These are phyloP conservation scores for Daboia siamensis DNA, from an alignment of 2,113 vertebrate genomes.

Conservation along the genomic window DNA sequence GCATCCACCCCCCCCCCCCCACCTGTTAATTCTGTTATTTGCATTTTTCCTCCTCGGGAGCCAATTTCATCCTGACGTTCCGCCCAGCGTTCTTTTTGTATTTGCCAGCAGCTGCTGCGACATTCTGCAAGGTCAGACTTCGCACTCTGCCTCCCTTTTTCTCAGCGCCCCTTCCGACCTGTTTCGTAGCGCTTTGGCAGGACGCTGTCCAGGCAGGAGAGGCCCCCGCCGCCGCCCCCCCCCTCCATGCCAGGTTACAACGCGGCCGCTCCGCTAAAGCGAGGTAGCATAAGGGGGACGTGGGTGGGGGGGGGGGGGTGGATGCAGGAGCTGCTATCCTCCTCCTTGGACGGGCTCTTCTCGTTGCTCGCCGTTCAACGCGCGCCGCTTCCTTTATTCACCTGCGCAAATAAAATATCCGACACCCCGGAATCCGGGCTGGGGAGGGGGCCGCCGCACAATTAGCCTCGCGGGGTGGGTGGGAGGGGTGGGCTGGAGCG, in stretches of 20 bases:
- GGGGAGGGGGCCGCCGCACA: not conserved
- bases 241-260: not conserved
- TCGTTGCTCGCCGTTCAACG: not conserved
- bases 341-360: not conserved
- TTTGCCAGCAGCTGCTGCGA: not conserved
- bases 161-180: not conserved
- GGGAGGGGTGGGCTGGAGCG: not conserved
- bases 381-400: not conserved
- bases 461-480: not conserved
- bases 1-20: too few species aligned
- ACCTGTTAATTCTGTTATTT: not conserved
- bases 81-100: not conserved
- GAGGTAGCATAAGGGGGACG: not conserved
- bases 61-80: not conserved
- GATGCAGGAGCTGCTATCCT: not conserved
- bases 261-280: not conserved
- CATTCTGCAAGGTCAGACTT: not conserved
- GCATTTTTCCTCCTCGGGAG: not conserved
- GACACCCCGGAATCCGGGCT: not conserved
- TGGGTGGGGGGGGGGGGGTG: too few species aligned
- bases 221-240: not conserved
- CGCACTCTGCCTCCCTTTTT: not conserved
- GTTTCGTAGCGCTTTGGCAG: not conserved
- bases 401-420: not conserved
- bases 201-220: not conserved